phyloP scores from a whole-genome alignment of 2,113 vertebrate genomes.

The Ondatra zibethicus region DNA sequence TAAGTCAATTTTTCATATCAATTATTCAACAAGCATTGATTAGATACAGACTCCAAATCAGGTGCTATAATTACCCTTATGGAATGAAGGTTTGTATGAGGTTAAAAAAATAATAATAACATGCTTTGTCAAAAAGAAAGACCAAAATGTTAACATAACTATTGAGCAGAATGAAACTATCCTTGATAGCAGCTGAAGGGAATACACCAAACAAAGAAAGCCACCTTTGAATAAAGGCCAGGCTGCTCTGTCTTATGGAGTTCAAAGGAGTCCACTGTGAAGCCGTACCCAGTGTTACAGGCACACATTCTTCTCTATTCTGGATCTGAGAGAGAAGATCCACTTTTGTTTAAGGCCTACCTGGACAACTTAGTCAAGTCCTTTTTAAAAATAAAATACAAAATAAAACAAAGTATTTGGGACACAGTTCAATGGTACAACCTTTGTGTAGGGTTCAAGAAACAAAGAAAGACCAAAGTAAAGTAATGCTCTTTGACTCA shows the following conservation, averaged over 20 bases:
- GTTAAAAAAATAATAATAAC: neutral
- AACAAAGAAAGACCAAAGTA: neutral
- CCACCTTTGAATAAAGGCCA: neutral
- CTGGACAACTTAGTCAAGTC: neutral
- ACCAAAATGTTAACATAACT: neutral
- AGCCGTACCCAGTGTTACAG: neutral
- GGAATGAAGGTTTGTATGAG: neutral
- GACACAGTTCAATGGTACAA: neutral
- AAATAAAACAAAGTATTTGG: neutral
- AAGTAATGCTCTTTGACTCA: neutral
- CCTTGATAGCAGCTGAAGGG: neutral
- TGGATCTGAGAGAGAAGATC: neutral
- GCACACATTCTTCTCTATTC: neutral
- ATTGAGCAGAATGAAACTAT: neutral
- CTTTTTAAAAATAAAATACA: neutral
- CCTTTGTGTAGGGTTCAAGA: neutral
- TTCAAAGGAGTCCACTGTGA: neutral
- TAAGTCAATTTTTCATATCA: constrained; percentile 59
- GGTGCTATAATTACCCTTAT: constrained; percentile 45
- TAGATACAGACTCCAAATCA: constrained; percentile 18
- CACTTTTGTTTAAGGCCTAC: too few relatives aligned
- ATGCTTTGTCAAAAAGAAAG: constrained; percentile 39
- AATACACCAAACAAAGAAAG: neutral
- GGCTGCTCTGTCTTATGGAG: neutral
- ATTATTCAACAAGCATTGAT: constrained; percentile 70